Conservation (phyloP, 1,140 invertebrate species). For the Ceratina calcarata region DNA sequence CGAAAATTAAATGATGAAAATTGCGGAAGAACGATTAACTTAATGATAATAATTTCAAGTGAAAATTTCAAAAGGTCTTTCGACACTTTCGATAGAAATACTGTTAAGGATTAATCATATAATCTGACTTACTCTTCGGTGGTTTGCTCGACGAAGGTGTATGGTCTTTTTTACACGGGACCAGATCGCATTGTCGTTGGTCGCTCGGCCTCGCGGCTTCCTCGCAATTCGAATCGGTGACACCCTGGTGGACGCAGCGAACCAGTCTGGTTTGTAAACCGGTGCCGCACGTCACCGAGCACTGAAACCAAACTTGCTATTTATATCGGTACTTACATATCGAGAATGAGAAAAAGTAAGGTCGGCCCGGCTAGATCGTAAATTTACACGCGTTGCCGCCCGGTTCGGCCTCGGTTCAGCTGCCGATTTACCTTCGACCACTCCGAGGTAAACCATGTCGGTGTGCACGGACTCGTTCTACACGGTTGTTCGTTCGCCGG, state of each 20-base stretch:
- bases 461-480: conserved; percentile 80
- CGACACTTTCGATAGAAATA: too few relatives aligned
- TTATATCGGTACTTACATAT: conserved; percentile 24
- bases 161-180: conserved; percentile 65
- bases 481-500: conserved; percentile 78
- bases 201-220: conserved; percentile 60
- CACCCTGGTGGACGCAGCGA: conserved; percentile 75
- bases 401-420: neutral
- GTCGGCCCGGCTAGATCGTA: neutral
- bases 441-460: conserved; percentile 84
- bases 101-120: neutral
- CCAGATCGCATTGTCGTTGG: conserved; percentile 62
- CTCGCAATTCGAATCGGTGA: conserved; percentile 54
- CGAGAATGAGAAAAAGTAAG: neutral
- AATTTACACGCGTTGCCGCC: neutral
- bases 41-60: too few relatives aligned
- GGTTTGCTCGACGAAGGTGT: conserved; percentile 51
- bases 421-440: conserved; percentile 81
- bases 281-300: conserved; percentile 80
- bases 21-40: too few relatives aligned
- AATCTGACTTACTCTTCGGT: conserved; percentile 65
- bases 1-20: too few relatives aligned
- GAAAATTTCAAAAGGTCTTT: too few relatives aligned
- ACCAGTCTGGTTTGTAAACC: conserved; percentile 82
- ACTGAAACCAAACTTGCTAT: conserved; percentile 62